Evolutionary conservation across 2,888 invertebrate species (phyloP), one percentile per base, ranked within the genome.

Genomic region (Tolmerus cingulatus): DNA sequence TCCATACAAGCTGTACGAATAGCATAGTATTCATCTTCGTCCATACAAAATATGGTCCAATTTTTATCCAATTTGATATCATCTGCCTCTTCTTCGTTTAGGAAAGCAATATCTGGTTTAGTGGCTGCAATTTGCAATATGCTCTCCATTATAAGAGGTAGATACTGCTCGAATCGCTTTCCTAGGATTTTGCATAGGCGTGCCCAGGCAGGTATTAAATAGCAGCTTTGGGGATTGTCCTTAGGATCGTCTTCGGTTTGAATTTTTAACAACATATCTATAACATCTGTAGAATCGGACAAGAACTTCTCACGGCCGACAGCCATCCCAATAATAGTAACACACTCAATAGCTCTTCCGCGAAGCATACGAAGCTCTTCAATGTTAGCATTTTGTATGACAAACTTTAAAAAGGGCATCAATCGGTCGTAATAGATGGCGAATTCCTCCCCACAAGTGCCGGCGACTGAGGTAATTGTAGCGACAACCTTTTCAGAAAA

Each of bases 281-380:
- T 99, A 19, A 99, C 97, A 92, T 98, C 98, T 86, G 96, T 97
- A 0, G 98, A 98, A 92, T 99, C 99, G 5, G 94, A 93, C 92
- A 97, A 95, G 92, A 99, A 99, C 94, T 96, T 96, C 88, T 96
- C 96, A 51, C 95, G 94, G 3, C 97, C 97, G 30, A 97, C 97
- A 46, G 97, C 97, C 90, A 96, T 92, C 90, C 99, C 99, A 92
- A 99, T 99, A 87, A 99, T 95, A 91, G 98, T 98, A 89, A 99
- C 98, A 91, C 99, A 99, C 93, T 99, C 99, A 89, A 99, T 99
- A 1, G 99, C 98, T 93, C 99, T 99, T 88, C 99, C 99, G 86
- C 99, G 95, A 55, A 99, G 94, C 93, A 99, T 94, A 91, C 98
- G 96, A 89, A 98, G 94, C 90, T 98, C 98, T 40, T 96, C 95